Evolutionary conservation across 2,888 invertebrate genomes (phyloP), one percentile per base, ranked within the genome.

Genomic region (Chymomyza fuscimana): DNA sequence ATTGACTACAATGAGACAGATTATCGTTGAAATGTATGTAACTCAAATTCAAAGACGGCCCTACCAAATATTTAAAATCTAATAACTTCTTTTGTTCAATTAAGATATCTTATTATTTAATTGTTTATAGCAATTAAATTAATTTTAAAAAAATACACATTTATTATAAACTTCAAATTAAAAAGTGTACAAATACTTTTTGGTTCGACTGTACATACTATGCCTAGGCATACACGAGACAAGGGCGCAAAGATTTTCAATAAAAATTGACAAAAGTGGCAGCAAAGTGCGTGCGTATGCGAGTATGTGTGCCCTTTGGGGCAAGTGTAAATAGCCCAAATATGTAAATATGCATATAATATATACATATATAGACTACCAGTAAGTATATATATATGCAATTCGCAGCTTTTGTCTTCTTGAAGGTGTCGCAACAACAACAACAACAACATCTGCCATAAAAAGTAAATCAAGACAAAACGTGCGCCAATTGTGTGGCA

Each of bases 401-500:
- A 12, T 46, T 46, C 12, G 40, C 40, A 46, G 0, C 40, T 46
- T 46, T 46, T 46, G 40, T 46, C 40, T 46, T 1, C 12, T 46
- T 12, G 2, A 46, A 12, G 40, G 40, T 46, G 40, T 46, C 40
- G 36, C 36, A 7, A 12, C 40, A 46, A 12, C 40, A 46, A 12
- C 40, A 46, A 46, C 40, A 10, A 46, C 40, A 46, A 46, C 40
- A 46, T 7, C 32, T 32, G 32, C 32, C 32, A 32, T 32, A 32
- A 32, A 46, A 54, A 15, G 54, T 22, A 54, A 54, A 54, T 54
- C 54, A 54, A 54, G 54, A 54, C 54, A 46, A 12, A 46, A 46
- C 40, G 40, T 46, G 40, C 40, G 40, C 40, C 40, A 46, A 46
- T 46, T 46, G 40, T 46, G 40, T 46, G 40, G 40, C 40, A 46